Evolutionary conservation across 2,888 invertebrate genomes (phyloP), one percentile per base, ranked within the genome.

Genomic region (Cataglyphis livida): DNA sequence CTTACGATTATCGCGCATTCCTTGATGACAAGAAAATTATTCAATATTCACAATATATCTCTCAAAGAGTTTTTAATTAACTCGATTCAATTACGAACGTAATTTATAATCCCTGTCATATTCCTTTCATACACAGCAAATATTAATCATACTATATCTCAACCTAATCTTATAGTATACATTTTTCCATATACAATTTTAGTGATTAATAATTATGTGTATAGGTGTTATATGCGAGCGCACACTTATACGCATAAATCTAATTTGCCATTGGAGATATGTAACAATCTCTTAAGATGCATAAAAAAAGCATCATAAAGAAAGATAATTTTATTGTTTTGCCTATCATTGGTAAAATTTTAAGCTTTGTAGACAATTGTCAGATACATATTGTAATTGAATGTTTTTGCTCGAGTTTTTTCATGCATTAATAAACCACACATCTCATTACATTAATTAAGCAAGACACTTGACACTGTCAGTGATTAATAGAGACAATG

Each of bases 401-500:
- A 79, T 81, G 75, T 81, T 82, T 82, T 81, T 85, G 81, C 73
- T 82, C 81, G 87, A 89, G 84, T 5, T 87, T 85, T 87, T 85
- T 84, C 87, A 89, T 90, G 90, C 86, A 89, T 89, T 85, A 51
- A 51, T 51, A 86, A 84, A 88, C 84, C 89, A 89, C 87, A 85
- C 88, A 85, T 89, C 86, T 87, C 83, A 79, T 83, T 86, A 87
- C 79, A 79, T 89, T 82, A 89, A 85, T 83, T 83, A 88, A 85
- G 82, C 83, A 32, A 84, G 28, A 84, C 76, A 76, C 82, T 89
- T 89, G 87, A 87, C 89, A 89, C 88, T 93, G 94, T 94, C 94
- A 94, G 94, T 94, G 94, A 90, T 94, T 94, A 87, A 94, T 94
- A 66, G 94, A 94, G 41, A 94, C 93, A 76, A 94, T 93, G 85